Evolutionary conservation across 2,113 vertebrate genomes (phyloP).

Genomic region (Hystrix cristata): DNA sequence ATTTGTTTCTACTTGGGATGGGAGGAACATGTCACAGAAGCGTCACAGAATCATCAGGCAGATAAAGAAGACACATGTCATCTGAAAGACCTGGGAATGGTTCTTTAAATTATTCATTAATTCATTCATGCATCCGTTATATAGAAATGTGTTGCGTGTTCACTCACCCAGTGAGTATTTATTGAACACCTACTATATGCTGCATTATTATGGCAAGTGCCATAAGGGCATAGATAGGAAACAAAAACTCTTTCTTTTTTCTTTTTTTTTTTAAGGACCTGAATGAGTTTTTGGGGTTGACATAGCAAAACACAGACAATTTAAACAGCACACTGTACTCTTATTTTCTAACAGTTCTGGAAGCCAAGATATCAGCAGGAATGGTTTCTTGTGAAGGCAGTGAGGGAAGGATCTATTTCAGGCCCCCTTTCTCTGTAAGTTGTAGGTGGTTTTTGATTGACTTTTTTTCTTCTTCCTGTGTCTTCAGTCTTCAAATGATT

Average conservation of each 20-base stretch:
- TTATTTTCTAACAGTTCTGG: neutral
- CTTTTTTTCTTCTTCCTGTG: neutral
- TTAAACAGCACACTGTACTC: neutral
- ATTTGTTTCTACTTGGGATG: neutral
- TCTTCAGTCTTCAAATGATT: neutral
- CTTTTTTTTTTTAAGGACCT: neutral
- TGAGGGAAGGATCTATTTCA: neutral
- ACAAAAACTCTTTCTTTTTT: neutral
- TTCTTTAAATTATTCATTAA: neutral
- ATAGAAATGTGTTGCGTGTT: neutral
- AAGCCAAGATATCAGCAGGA: neutral
- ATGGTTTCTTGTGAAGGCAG: neutral
- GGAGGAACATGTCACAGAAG: neutral
- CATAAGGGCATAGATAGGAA: neutral
- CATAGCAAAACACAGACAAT: neutral
- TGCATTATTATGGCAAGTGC: neutral
- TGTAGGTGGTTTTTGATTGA: rapidly evolving
- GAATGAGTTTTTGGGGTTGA: neutral
- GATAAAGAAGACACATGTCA: neutral
- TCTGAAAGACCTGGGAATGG: neutral
- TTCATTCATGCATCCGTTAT: neutral
- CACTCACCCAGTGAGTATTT: neutral
- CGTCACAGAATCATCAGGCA: neutral
- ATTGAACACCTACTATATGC: neutral
- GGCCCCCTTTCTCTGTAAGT: neutral